Percentiles rank a stretch among this genome's conserved stretches.
These are phyloP conservation scores for Anthoscopus minutus DNA, from an alignment of 2,113 vertebrate species.

Conservation along the genomic window DNA sequence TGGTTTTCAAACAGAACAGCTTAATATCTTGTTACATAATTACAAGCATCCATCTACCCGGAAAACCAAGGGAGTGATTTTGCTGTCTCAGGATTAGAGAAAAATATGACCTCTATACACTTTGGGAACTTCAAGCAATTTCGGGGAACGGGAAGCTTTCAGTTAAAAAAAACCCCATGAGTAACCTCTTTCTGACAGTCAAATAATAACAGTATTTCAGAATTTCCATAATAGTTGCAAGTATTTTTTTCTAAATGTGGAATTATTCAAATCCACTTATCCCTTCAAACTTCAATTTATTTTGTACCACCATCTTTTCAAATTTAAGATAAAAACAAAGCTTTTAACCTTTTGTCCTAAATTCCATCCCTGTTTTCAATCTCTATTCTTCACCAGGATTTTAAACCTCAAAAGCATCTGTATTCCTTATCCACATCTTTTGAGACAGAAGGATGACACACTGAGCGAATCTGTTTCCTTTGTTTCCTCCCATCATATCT, in stretches of 20 bases:
- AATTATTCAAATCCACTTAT: not conserved
- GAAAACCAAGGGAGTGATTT: not conserved
- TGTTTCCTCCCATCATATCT: not conserved
- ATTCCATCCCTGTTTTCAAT: not conserved
- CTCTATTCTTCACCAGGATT: not conserved
- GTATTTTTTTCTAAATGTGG: not conserved
- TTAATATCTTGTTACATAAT: not conserved
- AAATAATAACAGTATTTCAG: not conserved
- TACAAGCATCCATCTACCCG: not conserved
- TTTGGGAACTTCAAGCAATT: not conserved
- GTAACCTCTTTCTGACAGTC: not conserved
- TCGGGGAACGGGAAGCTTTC: fast-evolving
- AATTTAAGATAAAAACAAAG: not conserved
- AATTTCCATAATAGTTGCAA: not conserved
- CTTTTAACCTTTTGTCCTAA: not conserved
- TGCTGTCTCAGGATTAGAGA: not conserved
- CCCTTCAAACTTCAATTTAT: not conserved
- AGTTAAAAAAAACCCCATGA: not conserved
- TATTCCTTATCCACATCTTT: not conserved
- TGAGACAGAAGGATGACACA: not conserved
- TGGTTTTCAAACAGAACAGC: not conserved
- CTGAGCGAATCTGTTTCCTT: not conserved
- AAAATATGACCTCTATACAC: not conserved
- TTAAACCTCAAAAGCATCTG: not conserved
- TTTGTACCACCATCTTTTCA: not conserved